Evolutionary conservation across 2,113 vertebrate species (phyloP).

Genomic region (Notechis scutatus): DNA sequence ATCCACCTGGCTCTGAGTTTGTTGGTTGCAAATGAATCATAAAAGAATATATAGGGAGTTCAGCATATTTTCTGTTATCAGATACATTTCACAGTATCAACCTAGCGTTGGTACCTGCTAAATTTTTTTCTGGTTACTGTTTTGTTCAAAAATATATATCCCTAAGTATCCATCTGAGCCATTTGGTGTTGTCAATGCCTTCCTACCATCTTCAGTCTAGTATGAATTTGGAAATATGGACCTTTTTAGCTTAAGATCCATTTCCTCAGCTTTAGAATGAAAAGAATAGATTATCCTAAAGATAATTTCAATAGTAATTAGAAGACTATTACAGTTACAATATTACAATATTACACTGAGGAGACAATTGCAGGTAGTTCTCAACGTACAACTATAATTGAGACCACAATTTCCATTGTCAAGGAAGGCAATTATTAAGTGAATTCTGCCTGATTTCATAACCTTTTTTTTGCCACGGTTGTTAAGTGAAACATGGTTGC

Average conservation of each 20-base stretch:
- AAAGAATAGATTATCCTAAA: background rate
- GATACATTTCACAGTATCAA: background rate
- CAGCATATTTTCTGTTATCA: background rate
- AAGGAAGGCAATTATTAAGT: too few relatives aligned
- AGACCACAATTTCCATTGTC: too few relatives aligned
- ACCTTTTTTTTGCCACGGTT: too few relatives aligned
- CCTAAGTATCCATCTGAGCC: background rate
- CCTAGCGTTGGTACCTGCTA: background rate
- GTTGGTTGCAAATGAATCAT: background rate
- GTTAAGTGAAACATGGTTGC: too few relatives aligned
- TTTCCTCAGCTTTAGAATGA: background rate
- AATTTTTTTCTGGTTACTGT: background rate
- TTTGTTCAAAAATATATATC: background rate
- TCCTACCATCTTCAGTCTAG: background rate
- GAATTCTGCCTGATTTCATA: too few relatives aligned
- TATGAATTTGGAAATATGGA: background rate
- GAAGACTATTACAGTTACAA: background rate
- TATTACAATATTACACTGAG: too few relatives aligned
- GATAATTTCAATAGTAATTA: background rate
- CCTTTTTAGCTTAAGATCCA: background rate
- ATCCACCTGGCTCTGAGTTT: slow-evolving; percentile 2
- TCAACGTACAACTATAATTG: too few relatives aligned
- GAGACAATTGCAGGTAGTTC: too few relatives aligned
- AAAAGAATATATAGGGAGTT: background rate
- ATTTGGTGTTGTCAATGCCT: background rate